These are phyloP conservation scores for Alauda arvensis DNA, from an alignment of 2,797 vertebrate species.

Conservation along the genomic window DNA sequence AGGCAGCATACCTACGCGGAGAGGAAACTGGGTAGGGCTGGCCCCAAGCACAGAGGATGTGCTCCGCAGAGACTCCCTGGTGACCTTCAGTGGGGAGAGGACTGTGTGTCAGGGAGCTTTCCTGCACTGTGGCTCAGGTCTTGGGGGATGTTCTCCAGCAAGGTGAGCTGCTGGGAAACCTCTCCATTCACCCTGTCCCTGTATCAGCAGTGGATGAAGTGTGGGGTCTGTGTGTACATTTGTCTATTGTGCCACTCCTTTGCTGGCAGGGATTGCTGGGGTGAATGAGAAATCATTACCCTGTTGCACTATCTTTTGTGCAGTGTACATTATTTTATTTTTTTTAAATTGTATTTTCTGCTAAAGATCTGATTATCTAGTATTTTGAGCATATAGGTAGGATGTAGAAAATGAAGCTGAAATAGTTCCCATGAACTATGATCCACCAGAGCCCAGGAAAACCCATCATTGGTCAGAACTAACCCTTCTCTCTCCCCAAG, in stretches of 20 bases:
- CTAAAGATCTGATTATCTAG: not conserved
- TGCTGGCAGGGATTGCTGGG: not conserved
- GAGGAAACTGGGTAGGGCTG: conserved; percentile 20
- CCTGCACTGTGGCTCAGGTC: not conserved
- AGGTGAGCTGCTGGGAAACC: not conserved
- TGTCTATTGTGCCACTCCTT: not conserved
- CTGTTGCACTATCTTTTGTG: not conserved
- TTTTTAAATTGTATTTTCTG: not conserved
- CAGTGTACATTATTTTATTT: not conserved
- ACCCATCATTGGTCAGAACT: not conserved
- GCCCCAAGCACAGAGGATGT: not conserved
- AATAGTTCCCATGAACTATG: not conserved
- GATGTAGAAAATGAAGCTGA: not conserved
- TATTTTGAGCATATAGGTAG: not conserved
- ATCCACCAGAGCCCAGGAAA: not conserved
- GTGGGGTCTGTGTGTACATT: not conserved
- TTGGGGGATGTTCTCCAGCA: not conserved
- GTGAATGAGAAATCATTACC: not conserved
- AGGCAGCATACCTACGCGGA: conserved; percentile 28
- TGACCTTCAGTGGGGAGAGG: conserved; percentile 37
- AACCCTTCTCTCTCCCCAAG: not conserved
- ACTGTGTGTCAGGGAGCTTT: not conserved
- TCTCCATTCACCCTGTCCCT: not conserved
- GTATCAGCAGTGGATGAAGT: not conserved
- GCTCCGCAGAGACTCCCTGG: not conserved